These are phyloP conservation scores for Pitangus sulphuratus DNA, from an alignment of 2,797 vertebrate genomes.

Conservation along the genomic window DNA sequence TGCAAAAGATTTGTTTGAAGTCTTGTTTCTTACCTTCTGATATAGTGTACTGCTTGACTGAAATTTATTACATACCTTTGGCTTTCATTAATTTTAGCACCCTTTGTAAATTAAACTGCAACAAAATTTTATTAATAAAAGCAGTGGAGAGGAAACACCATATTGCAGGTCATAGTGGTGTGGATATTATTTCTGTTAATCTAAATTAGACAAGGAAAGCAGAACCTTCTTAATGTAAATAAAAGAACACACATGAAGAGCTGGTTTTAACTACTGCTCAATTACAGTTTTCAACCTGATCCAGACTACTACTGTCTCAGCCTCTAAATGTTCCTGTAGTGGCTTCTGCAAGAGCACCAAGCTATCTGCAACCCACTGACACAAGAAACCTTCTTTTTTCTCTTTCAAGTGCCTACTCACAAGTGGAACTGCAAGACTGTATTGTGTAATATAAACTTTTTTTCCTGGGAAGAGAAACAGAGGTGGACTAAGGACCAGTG, in stretches of 20 bases:
- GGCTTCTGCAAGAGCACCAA: slow-evolving; percentile 22
- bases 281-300: not conserved
- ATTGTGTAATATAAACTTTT: not conserved
- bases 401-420: not conserved
- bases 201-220: not conserved
- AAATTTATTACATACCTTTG: not conserved
- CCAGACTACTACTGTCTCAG: not conserved
- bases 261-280: not conserved
- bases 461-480: not conserved
- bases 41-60: not conserved
- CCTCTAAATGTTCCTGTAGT: not conserved
- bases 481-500: not conserved
- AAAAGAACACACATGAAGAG: not conserved
- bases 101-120: not conserved
- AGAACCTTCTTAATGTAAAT: not conserved
- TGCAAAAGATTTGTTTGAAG: not conserved
- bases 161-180: not conserved
- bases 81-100: not conserved
- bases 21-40: not conserved
- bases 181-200: not conserved
- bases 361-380: not conserved
- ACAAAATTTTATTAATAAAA: not conserved
- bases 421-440: not conserved
- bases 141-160: not conserved
- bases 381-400: not conserved